These are phyloP conservation scores for Pogonus chalceus DNA, from an alignment of 1,140 invertebrate species.

Conservation along the genomic window DNA sequence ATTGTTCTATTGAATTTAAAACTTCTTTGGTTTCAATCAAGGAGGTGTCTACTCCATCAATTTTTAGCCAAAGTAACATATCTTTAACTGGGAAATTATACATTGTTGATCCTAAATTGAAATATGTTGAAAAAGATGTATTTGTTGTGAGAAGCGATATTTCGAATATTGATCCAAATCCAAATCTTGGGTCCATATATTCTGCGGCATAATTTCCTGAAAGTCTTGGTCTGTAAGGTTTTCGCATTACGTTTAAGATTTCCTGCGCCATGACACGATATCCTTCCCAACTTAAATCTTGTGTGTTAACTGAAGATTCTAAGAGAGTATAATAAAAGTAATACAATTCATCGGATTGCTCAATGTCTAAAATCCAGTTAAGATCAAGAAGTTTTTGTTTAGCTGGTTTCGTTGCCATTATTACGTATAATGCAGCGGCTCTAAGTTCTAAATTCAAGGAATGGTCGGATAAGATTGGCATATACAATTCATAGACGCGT, in stretches of 20 bases:
- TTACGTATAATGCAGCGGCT: conserved; percentile 30
- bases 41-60: too few relatives aligned
- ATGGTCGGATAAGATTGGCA: conserved; percentile 34
- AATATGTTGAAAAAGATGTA: too few relatives aligned
- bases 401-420: conserved; percentile 30
- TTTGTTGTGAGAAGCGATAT: too few relatives aligned
- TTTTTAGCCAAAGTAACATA: too few relatives aligned
- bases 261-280: conserved; percentile 23
- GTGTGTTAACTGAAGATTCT: conserved; percentile 29
- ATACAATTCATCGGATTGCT: conserved; percentile 34
- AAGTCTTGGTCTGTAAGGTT: conserved; percentile 10
- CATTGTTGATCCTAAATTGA: too few relatives aligned
- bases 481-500: conserved; percentile 29
- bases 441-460: conserved; percentile 29
- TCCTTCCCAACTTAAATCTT: conserved; percentile 32
- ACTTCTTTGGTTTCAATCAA: too few relatives aligned
- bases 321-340: conserved; percentile 36
- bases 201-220: conserved; percentile 19
- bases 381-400: conserved; percentile 31
- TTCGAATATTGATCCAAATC: conserved; percentile 21
- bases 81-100: too few relatives aligned
- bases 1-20: too few relatives aligned
- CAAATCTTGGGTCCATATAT: conserved; percentile 27
- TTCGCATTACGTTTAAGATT: conserved; percentile 14
- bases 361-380: conserved; percentile 34